Percentiles rank a stretch among this genome's conserved stretches.
Conservation (phyloP, 2,113 vertebrate species). For the Baryphthengus martii region DNA sequence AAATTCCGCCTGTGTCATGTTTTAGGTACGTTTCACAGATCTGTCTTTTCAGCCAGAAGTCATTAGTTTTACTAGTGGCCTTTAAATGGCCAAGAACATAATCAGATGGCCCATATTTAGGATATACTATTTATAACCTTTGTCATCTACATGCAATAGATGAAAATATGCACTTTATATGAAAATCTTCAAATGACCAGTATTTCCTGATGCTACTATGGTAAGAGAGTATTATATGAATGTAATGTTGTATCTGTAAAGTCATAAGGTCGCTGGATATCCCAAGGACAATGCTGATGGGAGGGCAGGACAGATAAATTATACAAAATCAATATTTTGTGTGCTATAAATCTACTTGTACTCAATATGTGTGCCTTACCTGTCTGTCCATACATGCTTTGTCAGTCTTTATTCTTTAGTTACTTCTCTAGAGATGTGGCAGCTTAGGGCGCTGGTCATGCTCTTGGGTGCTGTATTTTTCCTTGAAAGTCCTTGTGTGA, state of each 20-base stretch:
- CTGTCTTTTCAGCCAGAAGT: neutral
- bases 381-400: neutral
- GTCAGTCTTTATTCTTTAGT: neutral
- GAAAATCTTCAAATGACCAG: neutral
- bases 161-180: too few species aligned
- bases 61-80: neutral
- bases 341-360: neutral
- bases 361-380: neutral
- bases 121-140: neutral
- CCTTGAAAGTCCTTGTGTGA: neutral
- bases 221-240: neutral
- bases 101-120: neutral
- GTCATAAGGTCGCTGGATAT: neutral
- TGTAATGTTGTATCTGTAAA: neutral
- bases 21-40: neutral
- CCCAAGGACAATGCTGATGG: neutral
- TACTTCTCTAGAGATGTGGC: neutral
- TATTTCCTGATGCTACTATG: neutral
- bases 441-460: neutral
- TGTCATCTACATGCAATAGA: neutral
- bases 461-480: neutral
- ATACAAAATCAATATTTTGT: neutral
- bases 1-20: neutral
- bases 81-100: neutral
- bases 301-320: neutral